Base-by-base conservation (phyloP, 2,797 vertebrate genomes). In the Smutsia temminckii region DNA sequence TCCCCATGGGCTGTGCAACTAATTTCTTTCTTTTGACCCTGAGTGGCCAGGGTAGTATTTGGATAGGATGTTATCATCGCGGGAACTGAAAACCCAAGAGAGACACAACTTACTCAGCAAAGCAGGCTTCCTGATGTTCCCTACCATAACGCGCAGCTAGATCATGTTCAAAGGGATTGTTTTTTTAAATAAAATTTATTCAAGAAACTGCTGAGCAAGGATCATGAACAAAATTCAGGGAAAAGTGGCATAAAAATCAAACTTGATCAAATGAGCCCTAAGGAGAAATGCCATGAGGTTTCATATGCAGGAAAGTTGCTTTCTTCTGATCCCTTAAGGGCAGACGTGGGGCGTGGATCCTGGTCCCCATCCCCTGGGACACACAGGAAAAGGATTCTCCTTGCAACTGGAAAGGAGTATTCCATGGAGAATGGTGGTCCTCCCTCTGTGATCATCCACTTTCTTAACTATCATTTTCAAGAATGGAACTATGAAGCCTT, bases 61-160 rank as follows among this genome's bases (percentile, higher is more conserved):
- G 99, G 99, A 96, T 99, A 99, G 61, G 99, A 99, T 0, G 99
- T 99, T 98, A 99, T 99, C 99, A 99, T 99, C 3, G 99, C 99
- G 25, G 99, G 99, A 97, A 99, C 99, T 99, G 97, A 32, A 97
- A 98, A 97, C 5, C 34, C 95, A 63, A 97, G 85, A 93, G 59
- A 53, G 74, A 83, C 1, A 53, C 53, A 0, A 0, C 51, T 95
- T 23, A 79, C 5, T 97, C 61, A 85, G 79, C 32, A 46, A 77
- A n/a, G 17, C 6, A 10, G 29, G 3, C 0, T 2, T 77, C 59
- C 27, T 0, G 5, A 23, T 2, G 20, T 34, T 20, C 29, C 64
- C 57, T 4, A 17, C 34, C 5, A 0, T 6, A 16, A 29, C 57
- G 10, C 46, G 17, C 34, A 0, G 40, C 23, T 34, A 25, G 57